A percentile compares a stretch with the other conserved stretches of the same genome.
phyloP scores from a whole-genome alignment of 1,140 invertebrate genomes.

The Halesus radiatus region DNA sequence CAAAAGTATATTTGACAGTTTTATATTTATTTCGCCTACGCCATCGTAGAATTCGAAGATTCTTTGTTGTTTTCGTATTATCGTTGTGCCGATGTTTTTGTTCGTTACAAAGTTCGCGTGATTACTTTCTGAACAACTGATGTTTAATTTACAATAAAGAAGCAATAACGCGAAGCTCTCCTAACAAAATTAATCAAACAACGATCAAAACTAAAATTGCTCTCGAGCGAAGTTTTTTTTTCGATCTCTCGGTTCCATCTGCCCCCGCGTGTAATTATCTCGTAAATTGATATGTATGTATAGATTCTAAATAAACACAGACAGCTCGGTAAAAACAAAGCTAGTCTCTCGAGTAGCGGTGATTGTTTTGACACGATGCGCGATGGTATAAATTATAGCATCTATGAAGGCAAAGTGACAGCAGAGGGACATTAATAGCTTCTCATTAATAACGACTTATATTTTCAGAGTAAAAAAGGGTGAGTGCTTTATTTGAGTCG shows the following conservation, averaged over 20 bases:
- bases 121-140: neutral
- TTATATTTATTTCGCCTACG: too few relatives aligned
- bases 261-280: neutral
- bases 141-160: constrained; percentile 4
- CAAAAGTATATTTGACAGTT: too few relatives aligned
- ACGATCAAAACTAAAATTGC: constrained; percentile 8
- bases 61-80: too few relatives aligned
- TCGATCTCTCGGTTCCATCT: neutral
- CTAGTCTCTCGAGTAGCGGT: neutral
- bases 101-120: neutral
- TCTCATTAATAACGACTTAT: neutral
- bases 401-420: neutral
- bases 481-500: too few relatives aligned
- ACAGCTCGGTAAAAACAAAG: constrained; percentile 3
- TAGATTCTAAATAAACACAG: neutral
- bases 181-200: constrained; percentile 10
- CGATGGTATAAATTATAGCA: neutral
- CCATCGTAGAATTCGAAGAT: too few relatives aligned
- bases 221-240: neutral
- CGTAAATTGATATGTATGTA: neutral
- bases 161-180: neutral
- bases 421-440: neutral
- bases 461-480: neutral
- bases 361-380: neutral
- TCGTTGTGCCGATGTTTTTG: too few relatives aligned